Conservation (phyloP, 2,113 vertebrate genomes). For the Steatornis caripensis region DNA sequence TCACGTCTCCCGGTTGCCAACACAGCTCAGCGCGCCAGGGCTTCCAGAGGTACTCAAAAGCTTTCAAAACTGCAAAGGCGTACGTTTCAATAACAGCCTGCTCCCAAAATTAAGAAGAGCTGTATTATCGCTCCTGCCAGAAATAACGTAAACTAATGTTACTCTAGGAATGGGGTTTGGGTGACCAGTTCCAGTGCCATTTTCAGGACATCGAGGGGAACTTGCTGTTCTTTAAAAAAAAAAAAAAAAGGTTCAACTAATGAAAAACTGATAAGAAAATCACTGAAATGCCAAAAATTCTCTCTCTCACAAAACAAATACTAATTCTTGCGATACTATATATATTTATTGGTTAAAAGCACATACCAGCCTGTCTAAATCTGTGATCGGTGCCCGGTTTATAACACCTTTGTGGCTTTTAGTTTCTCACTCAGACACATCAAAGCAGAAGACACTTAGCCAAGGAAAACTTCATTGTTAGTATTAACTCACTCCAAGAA, state of each 20-base stretch:
- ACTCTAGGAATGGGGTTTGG: not conserved
- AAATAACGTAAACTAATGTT: not conserved
- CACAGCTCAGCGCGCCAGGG: not conserved
- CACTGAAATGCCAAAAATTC: conserved; percentile 17
- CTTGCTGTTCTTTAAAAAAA: not conserved
- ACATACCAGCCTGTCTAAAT: conserved; percentile 56
- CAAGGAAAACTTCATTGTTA: conserved; percentile 64
- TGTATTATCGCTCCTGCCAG: conserved; percentile 24
- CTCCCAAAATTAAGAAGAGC: conserved; percentile 23
- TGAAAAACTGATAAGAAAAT: conserved; percentile 53
- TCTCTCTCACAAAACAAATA: not conserved
- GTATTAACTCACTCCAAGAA: conserved; percentile 54
- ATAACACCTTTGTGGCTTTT: conserved; percentile 38
- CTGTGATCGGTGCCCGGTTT: conserved; percentile 28
- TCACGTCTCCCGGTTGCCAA: not conserved
- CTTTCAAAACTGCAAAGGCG: not conserved
- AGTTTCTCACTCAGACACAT: conserved; percentile 64
- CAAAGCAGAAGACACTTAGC: conserved; percentile 44
- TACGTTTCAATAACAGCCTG: not conserved
- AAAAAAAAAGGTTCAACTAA: not conserved
- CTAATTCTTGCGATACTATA: not conserved
- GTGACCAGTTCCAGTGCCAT: not conserved
- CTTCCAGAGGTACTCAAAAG: not conserved
- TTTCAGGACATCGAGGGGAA: not conserved
- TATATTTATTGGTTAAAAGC: conserved; percentile 37